Base-by-base conservation (phyloP, 2,113 vertebrate genomes). In the Fulica atra region DNA sequence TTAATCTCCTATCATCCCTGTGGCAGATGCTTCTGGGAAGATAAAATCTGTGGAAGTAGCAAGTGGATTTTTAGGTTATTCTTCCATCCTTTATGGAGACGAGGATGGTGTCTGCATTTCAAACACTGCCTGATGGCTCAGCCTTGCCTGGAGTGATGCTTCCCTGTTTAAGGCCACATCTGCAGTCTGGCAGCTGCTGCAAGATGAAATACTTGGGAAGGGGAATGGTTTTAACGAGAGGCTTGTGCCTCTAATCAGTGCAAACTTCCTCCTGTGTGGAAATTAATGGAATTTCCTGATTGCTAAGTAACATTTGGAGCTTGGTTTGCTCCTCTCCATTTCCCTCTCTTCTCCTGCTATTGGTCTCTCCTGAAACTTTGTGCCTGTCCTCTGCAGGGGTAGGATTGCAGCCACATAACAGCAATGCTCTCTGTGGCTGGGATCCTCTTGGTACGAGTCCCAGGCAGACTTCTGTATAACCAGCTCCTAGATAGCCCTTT, bases 281-380 rank as follows among this genome's bases (percentile, higher is more conserved):
- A 95, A 91, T 78, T 33, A 88, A 78, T 78, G 76, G 82, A 38
- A 60, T 81, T 83, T 94, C 25, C 60, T 90, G 91, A 81, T 88
- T 86, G 15, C 82, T 44, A 46, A 89, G 84, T 51, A 73, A 84
- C 8, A 21, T 36, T 74, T 68, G 53, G 50, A 93, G 29, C 38
- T 80, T 63, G 36, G 23, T 42, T 88, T 94, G 46, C 42, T 86
- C 40, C 35, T 53, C 26, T 65, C 79, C 3, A 3, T 84, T 89
- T 88, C 25, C 17, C 25, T 77, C 85, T 72, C 9, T 11, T 73
- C 31, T 73, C 25, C 40, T 24, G 0, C n/a, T 69, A 16, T 72
- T 4, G 5, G 28, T 20, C 50, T 73, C 13, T 21, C 83, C 35
- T 36, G n/a, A 24, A 83, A 73, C 74, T 86, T 77, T 36, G 21